A percentile compares a stretch with the other conserved stretches of the same genome.
phyloP scores from a whole-genome alignment of 2,113 vertebrate species.

The Chiloscyllium plagiosum region DNA sequence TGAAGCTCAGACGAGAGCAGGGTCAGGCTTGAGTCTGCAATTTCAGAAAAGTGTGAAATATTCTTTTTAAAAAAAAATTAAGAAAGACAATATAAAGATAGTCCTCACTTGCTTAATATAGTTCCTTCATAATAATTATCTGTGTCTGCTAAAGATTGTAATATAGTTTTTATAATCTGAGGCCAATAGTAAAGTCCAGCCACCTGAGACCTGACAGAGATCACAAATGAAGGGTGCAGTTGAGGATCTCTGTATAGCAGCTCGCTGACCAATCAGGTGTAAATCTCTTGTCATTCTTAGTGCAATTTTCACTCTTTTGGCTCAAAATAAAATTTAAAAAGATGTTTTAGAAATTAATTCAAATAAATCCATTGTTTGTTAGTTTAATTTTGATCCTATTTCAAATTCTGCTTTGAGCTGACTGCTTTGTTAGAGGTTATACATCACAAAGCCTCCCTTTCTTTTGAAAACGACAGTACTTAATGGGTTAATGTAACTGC shows the following conservation, averaged over 20 bases:
- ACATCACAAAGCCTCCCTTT: neutral
- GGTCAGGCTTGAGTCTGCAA: neutral
- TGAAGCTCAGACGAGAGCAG: neutral
- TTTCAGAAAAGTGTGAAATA: neutral
- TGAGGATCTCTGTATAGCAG: neutral
- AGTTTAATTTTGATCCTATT: neutral
- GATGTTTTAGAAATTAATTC: neutral
- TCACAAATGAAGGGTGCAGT: neutral
- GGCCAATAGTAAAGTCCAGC: neutral
- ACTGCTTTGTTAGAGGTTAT: neutral
- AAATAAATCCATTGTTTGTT: neutral
- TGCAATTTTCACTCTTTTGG: neutral
- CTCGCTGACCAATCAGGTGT: neutral
- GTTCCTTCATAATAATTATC: neutral
- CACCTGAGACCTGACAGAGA: neutral
- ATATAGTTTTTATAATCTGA: neutral
- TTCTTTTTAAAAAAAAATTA: neutral
- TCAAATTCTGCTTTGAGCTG: neutral
- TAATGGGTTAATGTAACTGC: neutral
- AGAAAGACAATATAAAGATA: neutral
- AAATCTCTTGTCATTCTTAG: neutral
- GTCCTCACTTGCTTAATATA: neutral
- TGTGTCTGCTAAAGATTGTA: neutral
- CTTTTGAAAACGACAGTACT: neutral
- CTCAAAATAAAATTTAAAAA: neutral